Base-by-base conservation (phyloP, 1,140 invertebrate species). In the Pseudomyrmex cubaensis region DNA sequence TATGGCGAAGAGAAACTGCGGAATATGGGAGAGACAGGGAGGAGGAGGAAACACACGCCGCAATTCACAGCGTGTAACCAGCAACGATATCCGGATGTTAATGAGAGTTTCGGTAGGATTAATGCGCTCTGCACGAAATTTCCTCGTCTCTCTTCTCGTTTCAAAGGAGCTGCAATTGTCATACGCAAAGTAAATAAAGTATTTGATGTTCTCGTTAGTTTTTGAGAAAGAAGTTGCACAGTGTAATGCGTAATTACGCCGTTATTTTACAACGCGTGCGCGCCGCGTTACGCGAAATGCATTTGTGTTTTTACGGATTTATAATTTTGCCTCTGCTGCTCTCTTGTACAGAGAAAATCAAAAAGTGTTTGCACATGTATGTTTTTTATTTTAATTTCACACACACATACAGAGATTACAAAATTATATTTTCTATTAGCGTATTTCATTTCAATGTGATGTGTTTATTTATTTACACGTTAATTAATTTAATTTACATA, bases 151-250 rank as follows among this genome's bases (percentile, higher is more conserved):
- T 35, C 3, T 20, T 20, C 35, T 35, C 35, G 10, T 12, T 77
- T 54, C 48, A 69, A 57, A 77, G 50, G 66, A 50, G 35, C 10
- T 77, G 48, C 54, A 67, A 77, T 56, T 77, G 46, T 73, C 48
- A 15, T 7, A n/a, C 3, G 61, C 0, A 54, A 77, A 76, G 22
- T 76, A 64, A 77, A 77, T 66, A 67, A 12, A 35, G n/a, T n/a
- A 54, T 22, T 66, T 20, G 63, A 13, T 9, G 12, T 20, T 12
- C 3, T 54, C 25, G 2, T 54, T 9, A 44, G 25, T 17, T 64
- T 35, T 66, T 44, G 12, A 64, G 35, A 4, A 25, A 54, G 48
- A 66, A 76, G 54, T 76, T 76, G 54, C 12, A 54, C 17, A 12
- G 35, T 56, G n/a, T 57, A 72, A 56, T 25, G 10, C 17, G 25